Evolutionary conservation across 2,797 vertebrate species (phyloP).

Genomic region (Loris lydekkerianus): DNA sequence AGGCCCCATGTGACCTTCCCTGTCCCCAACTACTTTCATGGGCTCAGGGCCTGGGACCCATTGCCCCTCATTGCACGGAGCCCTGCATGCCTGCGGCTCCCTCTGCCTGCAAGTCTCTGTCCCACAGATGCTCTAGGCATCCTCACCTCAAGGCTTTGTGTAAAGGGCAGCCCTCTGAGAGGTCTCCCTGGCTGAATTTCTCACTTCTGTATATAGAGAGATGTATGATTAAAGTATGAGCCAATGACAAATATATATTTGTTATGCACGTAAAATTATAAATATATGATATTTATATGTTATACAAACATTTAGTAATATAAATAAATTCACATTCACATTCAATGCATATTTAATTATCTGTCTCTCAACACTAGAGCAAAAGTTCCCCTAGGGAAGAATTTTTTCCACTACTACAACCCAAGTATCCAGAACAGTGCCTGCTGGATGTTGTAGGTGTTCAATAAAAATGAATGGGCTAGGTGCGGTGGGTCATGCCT

Average conservation of each 20-base stretch:
- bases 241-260: not conserved
- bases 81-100: fast-evolving
- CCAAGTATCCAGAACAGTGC: not conserved
- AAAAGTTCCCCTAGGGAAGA: not conserved
- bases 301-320: not conserved
- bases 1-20: fast-evolving
- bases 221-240: not conserved
- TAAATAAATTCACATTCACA: not conserved
- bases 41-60: not conserved
- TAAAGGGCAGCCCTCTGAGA: not conserved
- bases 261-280: not conserved
- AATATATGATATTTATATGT: not conserved
- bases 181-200: not conserved
- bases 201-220: not conserved
- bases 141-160: not conserved
- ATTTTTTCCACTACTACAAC: not conserved
- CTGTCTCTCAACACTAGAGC: not conserved
- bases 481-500: too few species aligned
- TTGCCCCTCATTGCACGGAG: not conserved
- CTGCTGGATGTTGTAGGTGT: not conserved
- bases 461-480: not conserved
- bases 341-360: not conserved
- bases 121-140: not conserved
- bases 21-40: not conserved
- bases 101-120: not conserved